Evolutionary conservation across 2,797 vertebrate genomes (phyloP).

Genomic region (Eulemur coronatus): DNA sequence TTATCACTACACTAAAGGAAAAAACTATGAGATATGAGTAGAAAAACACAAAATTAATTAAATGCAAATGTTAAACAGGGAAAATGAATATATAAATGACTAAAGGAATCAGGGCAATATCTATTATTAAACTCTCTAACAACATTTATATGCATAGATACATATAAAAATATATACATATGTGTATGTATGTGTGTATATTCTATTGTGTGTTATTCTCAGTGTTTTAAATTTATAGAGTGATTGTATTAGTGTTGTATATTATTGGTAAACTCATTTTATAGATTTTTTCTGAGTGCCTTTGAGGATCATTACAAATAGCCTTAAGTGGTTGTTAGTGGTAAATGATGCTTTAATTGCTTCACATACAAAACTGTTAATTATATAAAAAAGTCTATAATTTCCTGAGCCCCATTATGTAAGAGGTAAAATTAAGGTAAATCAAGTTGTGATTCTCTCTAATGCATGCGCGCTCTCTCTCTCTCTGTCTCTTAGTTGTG

Average conservation of each 20-base stretch:
- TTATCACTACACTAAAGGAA: neutral
- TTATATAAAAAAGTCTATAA: neutral
- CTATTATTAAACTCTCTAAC: neutral
- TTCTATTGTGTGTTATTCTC: neutral
- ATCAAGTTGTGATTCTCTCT: neutral
- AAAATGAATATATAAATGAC: neutral
- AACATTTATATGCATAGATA: accelerated
- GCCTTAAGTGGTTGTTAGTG: neutral
- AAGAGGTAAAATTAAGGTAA: neutral
- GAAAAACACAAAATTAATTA: neutral
- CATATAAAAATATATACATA: neutral
- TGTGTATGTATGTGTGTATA: neutral
- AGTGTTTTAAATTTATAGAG: neutral
- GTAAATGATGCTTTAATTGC: neutral
- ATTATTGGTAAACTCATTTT: neutral
- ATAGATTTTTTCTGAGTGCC: neutral
- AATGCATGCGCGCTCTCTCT: neutral
- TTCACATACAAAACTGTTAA: neutral
- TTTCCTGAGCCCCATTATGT: neutral
- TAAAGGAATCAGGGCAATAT: neutral
- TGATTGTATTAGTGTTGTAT: neutral
- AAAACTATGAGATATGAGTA: neutral
- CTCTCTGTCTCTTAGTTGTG: neutral
- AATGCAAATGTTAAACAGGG: neutral
- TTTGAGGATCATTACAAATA: neutral